Evolutionary conservation across 2,888 invertebrate species (phyloP).

Genomic region (Agrilus mali): DNA sequence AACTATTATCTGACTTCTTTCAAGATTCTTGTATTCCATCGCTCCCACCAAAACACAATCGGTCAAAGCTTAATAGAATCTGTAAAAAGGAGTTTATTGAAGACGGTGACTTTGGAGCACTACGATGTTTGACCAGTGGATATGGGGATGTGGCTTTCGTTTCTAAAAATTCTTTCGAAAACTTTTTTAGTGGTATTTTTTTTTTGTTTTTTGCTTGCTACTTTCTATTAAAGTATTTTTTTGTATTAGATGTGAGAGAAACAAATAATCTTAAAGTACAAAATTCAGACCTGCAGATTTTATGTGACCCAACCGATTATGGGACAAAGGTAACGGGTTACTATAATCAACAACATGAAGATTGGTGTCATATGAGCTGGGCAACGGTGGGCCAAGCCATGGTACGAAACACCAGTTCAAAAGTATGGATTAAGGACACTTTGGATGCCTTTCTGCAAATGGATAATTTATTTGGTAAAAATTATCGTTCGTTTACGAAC

Average conservation of each 20-base stretch:
- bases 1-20: conserved; percentile 46
- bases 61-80: conserved; percentile 20
- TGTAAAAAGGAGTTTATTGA: conserved; percentile 27
- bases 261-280: conserved; percentile 11
- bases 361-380: conserved; percentile 52
- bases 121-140: conserved; percentile 53
- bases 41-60: conserved; percentile 23
- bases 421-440: conserved; percentile 51
- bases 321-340: too few relatives aligned
- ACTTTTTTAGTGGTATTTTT: conserved; percentile 38
- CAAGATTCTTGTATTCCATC: conserved; percentile 50
- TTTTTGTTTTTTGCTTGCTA: neutral
- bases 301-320: conserved; percentile 41
- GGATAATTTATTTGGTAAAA: conserved; percentile 58
- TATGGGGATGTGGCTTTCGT: conserved; percentile 70
- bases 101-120: conserved; percentile 48
- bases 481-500: conserved; percentile 40
- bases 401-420: conserved; percentile 41
- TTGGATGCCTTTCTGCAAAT: conserved; percentile 55
- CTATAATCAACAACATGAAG: conserved; percentile 14
- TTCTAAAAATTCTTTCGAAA: conserved; percentile 24
- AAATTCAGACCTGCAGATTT: conserved; percentile 36
- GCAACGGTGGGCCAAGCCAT: conserved; percentile 55
- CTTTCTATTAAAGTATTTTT: neutral
- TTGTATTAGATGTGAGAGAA: conserved; percentile 7